Evolutionary conservation across 2,797 vertebrate species (phyloP).

Genomic region (Protonibea diacanthus): DNA sequence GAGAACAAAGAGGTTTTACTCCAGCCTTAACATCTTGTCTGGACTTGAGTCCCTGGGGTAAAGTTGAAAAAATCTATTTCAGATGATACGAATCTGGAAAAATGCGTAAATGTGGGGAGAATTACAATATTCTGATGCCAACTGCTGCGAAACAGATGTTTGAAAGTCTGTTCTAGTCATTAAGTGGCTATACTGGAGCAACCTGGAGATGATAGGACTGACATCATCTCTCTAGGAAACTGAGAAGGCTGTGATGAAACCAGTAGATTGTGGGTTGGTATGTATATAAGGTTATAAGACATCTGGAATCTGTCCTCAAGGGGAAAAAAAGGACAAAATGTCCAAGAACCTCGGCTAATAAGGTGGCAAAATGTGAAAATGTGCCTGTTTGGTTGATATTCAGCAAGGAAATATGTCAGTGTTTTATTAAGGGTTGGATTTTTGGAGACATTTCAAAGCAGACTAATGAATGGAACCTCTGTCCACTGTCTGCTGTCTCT

Average conservation of each 20-base stretch:
- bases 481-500: slow-evolving; percentile 64
- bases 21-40: slow-evolving; percentile 49
- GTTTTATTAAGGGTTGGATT: slow-evolving; percentile 59
- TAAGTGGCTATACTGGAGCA: slow-evolving; percentile 32
- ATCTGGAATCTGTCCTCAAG: slow-evolving; percentile 32
- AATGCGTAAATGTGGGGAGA: slow-evolving; percentile 14
- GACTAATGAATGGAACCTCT: slow-evolving; percentile 79
- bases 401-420: slow-evolving; percentile 34
- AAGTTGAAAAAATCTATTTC: slow-evolving; percentile 30
- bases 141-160: slow-evolving; percentile 67
- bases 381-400: slow-evolving; percentile 10
- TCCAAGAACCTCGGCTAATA: slow-evolving; percentile 5
- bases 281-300: slow-evolving; percentile 13
- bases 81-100: slow-evolving; percentile 35
- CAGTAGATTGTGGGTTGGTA: slow-evolving; percentile 28
- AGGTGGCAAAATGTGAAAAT: slow-evolving; percentile 23
- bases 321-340: slow-evolving; percentile 4
- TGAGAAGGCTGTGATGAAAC: slow-evolving; percentile 50
- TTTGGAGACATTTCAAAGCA: slow-evolving; percentile 67
- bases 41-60: slow-evolving; percentile 35
- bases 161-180: slow-evolving; percentile 68
- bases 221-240: slow-evolving; percentile 67
- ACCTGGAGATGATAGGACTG: slow-evolving; percentile 54
- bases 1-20: slow-evolving; percentile 67
- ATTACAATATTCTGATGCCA: slow-evolving; percentile 31